Evolutionary conservation across 2,888 invertebrate genomes (phyloP).

Genomic region (Drosophila nr. perissopoda): DNA sequence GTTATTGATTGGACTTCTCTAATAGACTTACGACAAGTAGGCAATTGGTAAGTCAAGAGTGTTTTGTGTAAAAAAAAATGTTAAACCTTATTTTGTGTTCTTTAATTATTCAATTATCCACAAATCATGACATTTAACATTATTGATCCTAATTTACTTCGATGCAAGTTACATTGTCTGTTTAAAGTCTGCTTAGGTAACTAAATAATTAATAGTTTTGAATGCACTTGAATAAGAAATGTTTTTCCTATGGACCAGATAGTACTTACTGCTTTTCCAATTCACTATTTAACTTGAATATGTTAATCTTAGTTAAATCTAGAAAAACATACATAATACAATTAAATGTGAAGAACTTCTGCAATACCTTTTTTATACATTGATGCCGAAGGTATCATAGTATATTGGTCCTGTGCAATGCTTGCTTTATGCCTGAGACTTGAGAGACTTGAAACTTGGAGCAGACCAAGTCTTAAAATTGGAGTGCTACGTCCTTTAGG

Average conservation of each 20-base stretch:
- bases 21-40: background rate
- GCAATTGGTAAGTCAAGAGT: constrained; percentile 2
- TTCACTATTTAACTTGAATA: background rate
- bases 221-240: background rate
- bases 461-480: no score
- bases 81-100: background rate
- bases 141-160: background rate
- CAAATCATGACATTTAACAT: background rate
- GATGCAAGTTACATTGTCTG: background rate
- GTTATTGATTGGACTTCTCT: background rate
- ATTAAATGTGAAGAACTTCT: background rate
- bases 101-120: background rate
- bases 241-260: background rate
- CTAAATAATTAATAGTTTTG: background rate
- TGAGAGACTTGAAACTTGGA: no score
- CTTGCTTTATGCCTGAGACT: no score
- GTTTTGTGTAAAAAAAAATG: no score
- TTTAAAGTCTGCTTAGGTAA: background rate
- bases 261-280: background rate
- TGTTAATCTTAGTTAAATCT: background rate
- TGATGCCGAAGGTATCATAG: no score
- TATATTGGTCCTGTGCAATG: no score
- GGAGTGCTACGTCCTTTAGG: no score
- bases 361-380: background rate
- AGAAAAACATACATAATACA: background rate